Evolutionary conservation across 2,113 vertebrate species (phyloP), one percentile per base, ranked within the genome.

Genomic region (Catharus bicknelli): DNA sequence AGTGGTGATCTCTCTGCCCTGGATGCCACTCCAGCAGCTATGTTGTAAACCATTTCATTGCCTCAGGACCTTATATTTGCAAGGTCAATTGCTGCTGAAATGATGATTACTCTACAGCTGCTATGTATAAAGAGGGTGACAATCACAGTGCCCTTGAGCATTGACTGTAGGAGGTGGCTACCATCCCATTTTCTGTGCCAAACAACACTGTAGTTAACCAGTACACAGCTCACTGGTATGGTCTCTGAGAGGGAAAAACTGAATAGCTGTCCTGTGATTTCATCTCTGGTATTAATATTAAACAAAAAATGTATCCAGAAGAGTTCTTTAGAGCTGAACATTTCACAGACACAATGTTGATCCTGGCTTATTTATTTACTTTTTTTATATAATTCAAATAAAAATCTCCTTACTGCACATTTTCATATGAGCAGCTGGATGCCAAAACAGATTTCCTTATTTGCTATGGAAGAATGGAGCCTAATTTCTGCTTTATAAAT

Each of bases 21-120:
- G 86, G 74, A 76, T 36, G 25, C 70, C 70, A 63, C 83, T 85
- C 78, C 87, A 93, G 72, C 54, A 85, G 67, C 79, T 93, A 66
- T 58, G 75, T 5, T 79, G 74, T 77, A 94, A 96, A 95, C 88
- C 13, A 92, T 90, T 89, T 92, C 91, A 77, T 69, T 88, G 87
- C 90, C 78, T 73, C 62, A 73, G 67, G 88, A 96, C 78, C 87
- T 89, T 90, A 43, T 61, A 95, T 91, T 91, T 94, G 84, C 94
- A 95, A 96, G 89, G 93, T 95, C 96, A 96, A 91, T 94, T 94
- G 91, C 78, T 83, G 64, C 36, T 91, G 87, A 95, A 95, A 94
- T 69, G 50, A 94, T 95, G 90, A 91, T 95, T 94, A 69, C 78
- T 92, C 63, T 86, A 85, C 91, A 93, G 91, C 91, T 91, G 74